A percentile compares a stretch with the other conserved stretches of the same genome.
phyloP scores from a whole-genome alignment of 2,888 invertebrate genomes.

The Metacarcinus magister region DNA sequence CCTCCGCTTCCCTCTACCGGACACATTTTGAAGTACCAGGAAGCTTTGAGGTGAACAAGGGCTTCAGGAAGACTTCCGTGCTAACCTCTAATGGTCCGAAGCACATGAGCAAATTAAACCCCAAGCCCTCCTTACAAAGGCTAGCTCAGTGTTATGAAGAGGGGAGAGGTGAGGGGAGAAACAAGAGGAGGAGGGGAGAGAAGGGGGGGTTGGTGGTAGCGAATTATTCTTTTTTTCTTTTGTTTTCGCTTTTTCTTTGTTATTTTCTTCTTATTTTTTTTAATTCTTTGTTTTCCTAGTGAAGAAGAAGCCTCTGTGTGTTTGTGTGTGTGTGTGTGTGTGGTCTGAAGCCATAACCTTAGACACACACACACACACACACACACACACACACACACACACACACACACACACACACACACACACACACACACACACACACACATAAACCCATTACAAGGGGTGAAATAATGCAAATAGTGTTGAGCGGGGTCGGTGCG shows the following conservation, averaged over 20 bases:
- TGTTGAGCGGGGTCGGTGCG: neutral
- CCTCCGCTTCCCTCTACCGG: neutral
- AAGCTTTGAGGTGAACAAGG: neutral
- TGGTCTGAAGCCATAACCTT: neutral
- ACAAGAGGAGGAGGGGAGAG: neutral
- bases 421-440: slow-evolving; percentile 15
- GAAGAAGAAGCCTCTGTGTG: neutral
- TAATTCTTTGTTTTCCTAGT: neutral
- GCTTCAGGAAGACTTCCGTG: neutral
- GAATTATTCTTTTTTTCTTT: neutral
- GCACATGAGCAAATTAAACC: slow-evolving; percentile 17
- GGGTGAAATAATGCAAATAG: slow-evolving; percentile 8
- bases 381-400: slow-evolving; percentile 44
- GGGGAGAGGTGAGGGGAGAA: neutral
- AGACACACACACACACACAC: neutral
- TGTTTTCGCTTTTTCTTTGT: neutral
- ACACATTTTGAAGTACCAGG: neutral
- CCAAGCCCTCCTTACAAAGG: slow-evolving; percentile 41
- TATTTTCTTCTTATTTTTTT: neutral
- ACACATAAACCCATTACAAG: neutral
- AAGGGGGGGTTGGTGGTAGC: too few relatives aligned
- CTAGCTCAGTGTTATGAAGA: neutral
- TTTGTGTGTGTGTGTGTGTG: neutral
- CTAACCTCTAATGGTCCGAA: neutral
- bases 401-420: slow-evolving; percentile 26